phyloP scores from a whole-genome alignment of 2,797 vertebrate genomes.

The Phataginus tetradactyla region DNA sequence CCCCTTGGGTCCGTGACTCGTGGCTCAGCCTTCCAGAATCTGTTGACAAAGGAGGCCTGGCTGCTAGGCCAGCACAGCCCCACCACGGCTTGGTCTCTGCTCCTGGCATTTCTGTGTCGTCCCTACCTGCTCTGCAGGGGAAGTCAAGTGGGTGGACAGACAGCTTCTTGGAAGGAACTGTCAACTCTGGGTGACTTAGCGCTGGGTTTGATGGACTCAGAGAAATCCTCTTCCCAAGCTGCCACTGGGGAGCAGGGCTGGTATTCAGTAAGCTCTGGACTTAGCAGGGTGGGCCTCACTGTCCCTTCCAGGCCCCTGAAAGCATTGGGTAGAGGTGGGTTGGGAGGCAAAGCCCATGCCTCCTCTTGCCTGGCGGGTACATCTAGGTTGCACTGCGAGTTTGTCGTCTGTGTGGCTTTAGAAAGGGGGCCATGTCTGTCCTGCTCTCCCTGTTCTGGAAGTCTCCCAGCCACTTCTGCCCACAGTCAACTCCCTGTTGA shows the following conservation, averaged over 20 bases:
- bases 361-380: neutral
- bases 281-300: fast-evolving
- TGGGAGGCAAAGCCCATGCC: neutral
- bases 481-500: too few species aligned
- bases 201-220: neutral
- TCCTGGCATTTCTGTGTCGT: neutral
- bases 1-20: fast-evolving
- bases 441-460: neutral
- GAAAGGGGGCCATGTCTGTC: neutral
- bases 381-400: neutral
- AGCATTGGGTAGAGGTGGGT: neutral
- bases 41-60: neutral
- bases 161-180: neutral
- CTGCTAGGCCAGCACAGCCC: neutral
- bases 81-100: neutral
- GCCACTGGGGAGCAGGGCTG: neutral
- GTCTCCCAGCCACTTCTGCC: fast-evolving
- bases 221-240: neutral
- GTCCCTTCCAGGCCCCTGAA: too few species aligned
- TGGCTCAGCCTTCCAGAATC: neutral
- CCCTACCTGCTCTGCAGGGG: neutral
- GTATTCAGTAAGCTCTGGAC: neutral
- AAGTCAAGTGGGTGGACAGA: neutral
- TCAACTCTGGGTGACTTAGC: neutral
- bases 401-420: neutral